Percentiles rank a stretch among this genome's conserved stretches.
Conservation (phyloP, 2,888 invertebrate genomes). For the Eurois occulta region DNA sequence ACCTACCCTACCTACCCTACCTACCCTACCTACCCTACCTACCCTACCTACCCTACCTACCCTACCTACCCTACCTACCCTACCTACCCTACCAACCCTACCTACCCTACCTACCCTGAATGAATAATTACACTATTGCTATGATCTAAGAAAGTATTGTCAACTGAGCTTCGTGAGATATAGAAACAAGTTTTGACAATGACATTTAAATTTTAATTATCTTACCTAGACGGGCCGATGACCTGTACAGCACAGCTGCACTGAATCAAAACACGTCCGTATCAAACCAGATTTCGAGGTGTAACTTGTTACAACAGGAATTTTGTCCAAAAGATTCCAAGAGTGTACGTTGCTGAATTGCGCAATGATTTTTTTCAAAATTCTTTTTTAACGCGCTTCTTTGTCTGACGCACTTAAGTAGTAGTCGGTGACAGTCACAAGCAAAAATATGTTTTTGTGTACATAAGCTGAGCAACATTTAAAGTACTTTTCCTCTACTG, state of each 20-base stretch:
- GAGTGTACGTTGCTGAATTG: not conserved
- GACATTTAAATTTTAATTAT: slow-evolving; percentile 17
- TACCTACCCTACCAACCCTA: too few species aligned
- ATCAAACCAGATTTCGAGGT: not conserved
- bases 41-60: too few species aligned
- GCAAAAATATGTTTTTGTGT: too few species aligned
- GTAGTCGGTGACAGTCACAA: not conserved
- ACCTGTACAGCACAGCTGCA: slow-evolving; percentile 11
- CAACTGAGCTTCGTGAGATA: not conserved
- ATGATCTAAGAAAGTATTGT: not conserved
- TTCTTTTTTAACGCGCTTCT: not conserved
- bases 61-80: too few species aligned
- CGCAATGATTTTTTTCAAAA: not conserved
- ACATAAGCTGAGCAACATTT: too few species aligned
- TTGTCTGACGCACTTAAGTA: not conserved
- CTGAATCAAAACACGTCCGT: not conserved
- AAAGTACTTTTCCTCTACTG: too few species aligned
- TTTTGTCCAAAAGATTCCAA: not conserved
- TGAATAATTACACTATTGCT: not conserved
- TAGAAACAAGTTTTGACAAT: slow-evolving; percentile 6
- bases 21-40: too few species aligned
- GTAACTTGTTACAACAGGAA: not conserved
- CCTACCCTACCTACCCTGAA: too few species aligned
- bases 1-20: too few species aligned
- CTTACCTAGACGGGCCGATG: not conserved